Percentiles rank a stretch among this genome's conserved stretches.
These are phyloP conservation scores for Oryzias melastigma DNA, from an alignment of 2,113 vertebrate species.

Conservation along the genomic window DNA sequence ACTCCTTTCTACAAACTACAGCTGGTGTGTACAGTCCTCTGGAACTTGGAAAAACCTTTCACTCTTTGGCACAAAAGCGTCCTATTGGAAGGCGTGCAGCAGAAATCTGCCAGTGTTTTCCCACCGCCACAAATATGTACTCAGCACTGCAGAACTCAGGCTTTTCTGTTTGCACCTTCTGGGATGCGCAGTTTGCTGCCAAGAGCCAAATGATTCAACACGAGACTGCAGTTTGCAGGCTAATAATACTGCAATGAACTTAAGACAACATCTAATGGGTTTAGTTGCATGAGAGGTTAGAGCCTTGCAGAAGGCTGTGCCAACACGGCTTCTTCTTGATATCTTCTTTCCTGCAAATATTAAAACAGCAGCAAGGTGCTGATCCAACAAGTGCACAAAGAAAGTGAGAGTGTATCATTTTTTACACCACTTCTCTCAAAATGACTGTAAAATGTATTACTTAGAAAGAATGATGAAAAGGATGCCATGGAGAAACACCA, in stretches of 20 bases:
- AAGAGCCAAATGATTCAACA: constrained; percentile 52
- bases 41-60: constrained; percentile 51
- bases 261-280: constrained; percentile 29
- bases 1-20: constrained; percentile 46
- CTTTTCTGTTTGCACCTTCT: constrained; percentile 63
- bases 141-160: constrained; percentile 48
- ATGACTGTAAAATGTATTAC: no score
- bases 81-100: constrained; percentile 35
- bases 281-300: constrained; percentile 23
- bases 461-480: no score
- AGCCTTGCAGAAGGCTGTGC: constrained; percentile 30
- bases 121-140: constrained; percentile 70
- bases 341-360: neutral
- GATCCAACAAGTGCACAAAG: neutral
- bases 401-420: neutral
- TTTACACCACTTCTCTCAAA: no score
- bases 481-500: no score
- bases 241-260: constrained; percentile 52
- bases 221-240: constrained; percentile 42
- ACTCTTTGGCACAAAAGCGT: constrained; percentile 40
- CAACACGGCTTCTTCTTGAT: constrained; percentile 11
- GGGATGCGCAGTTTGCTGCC: constrained; percentile 58
- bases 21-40: constrained; percentile 44
- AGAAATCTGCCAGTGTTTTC: constrained; percentile 52
- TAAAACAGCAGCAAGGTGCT: constrained; percentile 18